Percentiles rank a stretch among this genome's conserved stretches.
phyloP scores from a whole-genome alignment of 2,888 invertebrate genomes.

The Rhagonycha fulva region DNA sequence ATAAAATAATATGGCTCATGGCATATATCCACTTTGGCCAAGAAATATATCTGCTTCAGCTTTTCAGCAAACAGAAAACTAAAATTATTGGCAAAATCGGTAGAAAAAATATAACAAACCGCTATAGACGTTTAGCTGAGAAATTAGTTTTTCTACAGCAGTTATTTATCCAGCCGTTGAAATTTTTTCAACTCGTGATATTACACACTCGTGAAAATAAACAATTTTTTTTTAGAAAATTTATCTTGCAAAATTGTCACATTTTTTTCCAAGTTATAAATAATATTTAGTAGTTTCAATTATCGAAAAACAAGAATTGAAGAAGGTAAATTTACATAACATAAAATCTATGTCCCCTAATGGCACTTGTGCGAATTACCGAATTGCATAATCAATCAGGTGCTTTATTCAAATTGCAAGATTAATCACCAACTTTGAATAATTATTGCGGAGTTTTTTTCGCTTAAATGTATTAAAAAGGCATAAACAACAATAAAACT shows the following conservation, averaged over 20 bases:
- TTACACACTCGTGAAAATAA: not conserved
- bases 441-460: not conserved
- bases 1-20: not conserved
- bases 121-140: constrained; percentile 9
- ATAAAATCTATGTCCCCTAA: not conserved
- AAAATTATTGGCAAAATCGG: constrained; percentile 17
- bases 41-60: not conserved
- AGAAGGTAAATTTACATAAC: not conserved
- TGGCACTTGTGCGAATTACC: not conserved
- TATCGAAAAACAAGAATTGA: not conserved
- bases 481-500: not conserved
- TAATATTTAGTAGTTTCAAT: not conserved
- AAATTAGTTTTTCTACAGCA: constrained; percentile 14
- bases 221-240: not conserved
- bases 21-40: not conserved
- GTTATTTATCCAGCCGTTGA: not conserved
- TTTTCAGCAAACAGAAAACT: constrained; percentile 8
- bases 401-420: not conserved
- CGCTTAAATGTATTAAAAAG: not conserved
- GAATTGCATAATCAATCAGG: constrained; percentile 2
- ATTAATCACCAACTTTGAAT: not conserved
- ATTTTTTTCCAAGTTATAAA: not conserved
- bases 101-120: constrained; percentile 20
- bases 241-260: not conserved
- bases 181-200: not conserved